Evolutionary conservation across 2,797 vertebrate genomes (phyloP), one percentile per base, ranked within the genome.

Genomic region (Melanotaenia parkinsoni): DNA sequence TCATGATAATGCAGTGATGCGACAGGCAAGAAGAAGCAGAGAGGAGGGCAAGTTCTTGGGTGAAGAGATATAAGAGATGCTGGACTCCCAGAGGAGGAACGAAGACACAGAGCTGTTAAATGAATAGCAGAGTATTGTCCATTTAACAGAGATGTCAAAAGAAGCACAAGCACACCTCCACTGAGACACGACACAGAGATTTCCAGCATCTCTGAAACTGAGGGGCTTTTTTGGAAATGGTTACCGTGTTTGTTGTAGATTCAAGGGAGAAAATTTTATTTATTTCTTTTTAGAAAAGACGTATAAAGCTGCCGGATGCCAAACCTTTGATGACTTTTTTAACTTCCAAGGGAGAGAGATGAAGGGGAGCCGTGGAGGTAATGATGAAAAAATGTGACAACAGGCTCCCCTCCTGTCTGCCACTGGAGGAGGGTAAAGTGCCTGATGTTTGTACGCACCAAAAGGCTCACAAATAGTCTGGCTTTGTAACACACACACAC

Each of bases 311-410:
- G 80, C 82, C 64, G 20, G 70, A 84, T 76, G 62, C 65, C 40
- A 70, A 74, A 71, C 70, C 77, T 89, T 86, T 92, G 79, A 90
- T 91, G 83, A 76, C 76, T 83, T 89, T 88, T 90, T 91, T 79
- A 76, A 85, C 89, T 88, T 88, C 73, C 75, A 76, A 79, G 77
- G 72, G 82, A 81, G 62, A 43, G 32, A 82, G 66, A 85, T 88
- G 83, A 88, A 85, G 78, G 79, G 78, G 76, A 75, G 77, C 67
- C 77, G 68, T 70, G 76, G 58, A 89, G 83, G 78, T 88, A 87
- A 92, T 76, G 82, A 87, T 82, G 81, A 88, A 84, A 67, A 81
- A 82, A 84, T 78, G 64, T 82, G 76, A 90, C 90, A 83, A 80
- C 77, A 80, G 70, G 24, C 75, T 80, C 75, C 63, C 67, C 64